These are phyloP conservation scores for Platalea minor DNA, from an alignment of 2,797 vertebrate species.

Conservation along the genomic window DNA sequence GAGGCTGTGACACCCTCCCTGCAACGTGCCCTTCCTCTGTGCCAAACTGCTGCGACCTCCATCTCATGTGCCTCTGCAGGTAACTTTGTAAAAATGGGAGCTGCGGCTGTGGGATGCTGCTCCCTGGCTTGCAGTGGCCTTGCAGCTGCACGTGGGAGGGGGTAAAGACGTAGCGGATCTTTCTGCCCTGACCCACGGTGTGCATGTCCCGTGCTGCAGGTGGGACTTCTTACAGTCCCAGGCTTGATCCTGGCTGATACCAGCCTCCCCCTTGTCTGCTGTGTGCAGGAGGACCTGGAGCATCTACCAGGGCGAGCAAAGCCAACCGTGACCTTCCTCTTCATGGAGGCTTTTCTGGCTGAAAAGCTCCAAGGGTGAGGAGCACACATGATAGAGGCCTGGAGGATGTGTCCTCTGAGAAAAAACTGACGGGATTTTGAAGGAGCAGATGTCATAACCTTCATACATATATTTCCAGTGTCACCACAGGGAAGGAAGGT, in stretches of 20 bases:
- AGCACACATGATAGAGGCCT: not conserved
- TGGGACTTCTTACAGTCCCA: not conserved
- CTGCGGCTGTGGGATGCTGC: not conserved
- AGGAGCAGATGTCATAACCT: not conserved
- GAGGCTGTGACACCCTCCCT: not conserved
- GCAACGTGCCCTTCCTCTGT: fast-evolving
- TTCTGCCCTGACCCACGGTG: not conserved
- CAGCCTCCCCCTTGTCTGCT: not conserved
- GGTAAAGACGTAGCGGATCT: not conserved
- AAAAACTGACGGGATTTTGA: not conserved
- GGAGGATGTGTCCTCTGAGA: not conserved
- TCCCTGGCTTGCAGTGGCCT: not conserved
- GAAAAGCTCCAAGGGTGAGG: not conserved
- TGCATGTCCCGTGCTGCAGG: not conserved
- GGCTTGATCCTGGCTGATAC: not conserved
- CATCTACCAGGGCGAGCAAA: not conserved
- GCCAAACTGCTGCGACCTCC: not conserved
- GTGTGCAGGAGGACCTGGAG: not conserved
- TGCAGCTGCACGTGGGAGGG: not conserved
- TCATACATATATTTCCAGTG: not conserved
- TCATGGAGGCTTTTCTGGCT: not conserved
- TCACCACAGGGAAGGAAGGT: not conserved
- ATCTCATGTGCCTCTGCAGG: not conserved
- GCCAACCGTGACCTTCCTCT: not conserved
- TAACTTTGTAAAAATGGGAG: no score